These are phyloP conservation scores for Anarrhichthys ocellatus DNA, from an alignment of 2,113 vertebrate species.

Conservation along the genomic window DNA sequence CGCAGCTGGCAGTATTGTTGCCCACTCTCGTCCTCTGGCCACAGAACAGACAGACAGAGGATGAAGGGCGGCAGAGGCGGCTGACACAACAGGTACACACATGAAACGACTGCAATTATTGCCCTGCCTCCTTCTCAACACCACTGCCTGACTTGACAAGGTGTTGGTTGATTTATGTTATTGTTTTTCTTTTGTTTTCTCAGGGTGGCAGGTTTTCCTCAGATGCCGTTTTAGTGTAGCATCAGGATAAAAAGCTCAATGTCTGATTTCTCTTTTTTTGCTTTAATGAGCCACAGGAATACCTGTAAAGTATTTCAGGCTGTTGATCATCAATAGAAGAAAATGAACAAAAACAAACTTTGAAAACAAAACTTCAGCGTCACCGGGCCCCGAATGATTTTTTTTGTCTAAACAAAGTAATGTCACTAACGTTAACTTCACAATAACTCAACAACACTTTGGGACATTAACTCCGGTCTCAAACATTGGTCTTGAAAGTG, in stretches of 20 bases:
- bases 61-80: slow-evolving; percentile 57
- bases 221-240: background rate
- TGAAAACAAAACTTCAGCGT: background rate
- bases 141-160: slow-evolving; percentile 15
- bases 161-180: slow-evolving; percentile 43
- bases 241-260: slow-evolving; percentile 14
- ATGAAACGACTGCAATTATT: slow-evolving; percentile 75
- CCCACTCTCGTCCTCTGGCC: slow-evolving; percentile 59
- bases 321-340: slow-evolving; percentile 7
- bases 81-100: slow-evolving; percentile 73
- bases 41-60: slow-evolving; percentile 57
- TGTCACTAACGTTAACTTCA: too few species aligned
- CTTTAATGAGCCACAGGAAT: slow-evolving; percentile 38
- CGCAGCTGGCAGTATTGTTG: slow-evolving; percentile 81
- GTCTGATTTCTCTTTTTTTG: slow-evolving; percentile 30
- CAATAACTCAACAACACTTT: too few species aligned
- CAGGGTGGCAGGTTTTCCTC: slow-evolving; percentile 13
- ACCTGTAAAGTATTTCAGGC: slow-evolving; percentile 11
- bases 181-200: background rate
- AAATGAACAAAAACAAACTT: background rate
- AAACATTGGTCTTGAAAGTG: too few species aligned
- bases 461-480: too few species aligned
- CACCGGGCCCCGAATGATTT: background rate
- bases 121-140: slow-evolving; percentile 2
- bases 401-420: too few species aligned